Conservation (phyloP, 2,888 invertebrate species). For the Odontocerum albicorne region DNA sequence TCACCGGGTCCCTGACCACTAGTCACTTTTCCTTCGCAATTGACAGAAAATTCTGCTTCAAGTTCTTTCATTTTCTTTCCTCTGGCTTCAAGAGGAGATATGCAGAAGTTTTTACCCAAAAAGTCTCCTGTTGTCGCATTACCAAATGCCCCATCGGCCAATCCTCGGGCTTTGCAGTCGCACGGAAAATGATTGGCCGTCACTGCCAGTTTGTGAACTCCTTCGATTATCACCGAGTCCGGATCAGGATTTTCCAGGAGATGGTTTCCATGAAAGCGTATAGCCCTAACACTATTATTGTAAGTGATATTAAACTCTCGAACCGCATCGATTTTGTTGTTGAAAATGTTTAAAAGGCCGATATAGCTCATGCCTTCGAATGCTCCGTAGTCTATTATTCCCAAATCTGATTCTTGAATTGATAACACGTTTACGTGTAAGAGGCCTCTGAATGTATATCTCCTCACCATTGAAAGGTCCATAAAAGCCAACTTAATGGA, state of each 20-base stretch:
- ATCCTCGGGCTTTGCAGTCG: conserved; percentile 79
- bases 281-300: conserved; percentile 69
- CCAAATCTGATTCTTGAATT: conserved; percentile 81
- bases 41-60: conserved; percentile 42
- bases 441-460: conserved; percentile 76
- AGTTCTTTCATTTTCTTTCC: conserved; percentile 70
- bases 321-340: conserved; percentile 83
- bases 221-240: conserved; percentile 67
- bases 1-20: conserved; percentile 31
- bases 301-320: conserved; percentile 72
- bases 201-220: conserved; percentile 72
- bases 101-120: conserved; percentile 77
- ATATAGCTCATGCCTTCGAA: conserved; percentile 76
- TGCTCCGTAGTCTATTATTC: conserved; percentile 71
- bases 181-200: conserved; percentile 84
- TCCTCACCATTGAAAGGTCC: conserved; percentile 73
- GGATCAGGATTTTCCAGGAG: conserved; percentile 71
- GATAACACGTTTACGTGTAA: conserved; percentile 74
- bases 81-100: conserved; percentile 81
- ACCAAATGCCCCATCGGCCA: conserved; percentile 74
- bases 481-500: conserved; percentile 80
- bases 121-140: conserved; percentile 67
- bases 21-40: conserved; percentile 17
- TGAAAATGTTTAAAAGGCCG: conserved; percentile 72
- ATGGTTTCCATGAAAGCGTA: conserved; percentile 82